phyloP scores from a whole-genome alignment of 2,888 invertebrate genomes.

The Lapara coniferarum region DNA sequence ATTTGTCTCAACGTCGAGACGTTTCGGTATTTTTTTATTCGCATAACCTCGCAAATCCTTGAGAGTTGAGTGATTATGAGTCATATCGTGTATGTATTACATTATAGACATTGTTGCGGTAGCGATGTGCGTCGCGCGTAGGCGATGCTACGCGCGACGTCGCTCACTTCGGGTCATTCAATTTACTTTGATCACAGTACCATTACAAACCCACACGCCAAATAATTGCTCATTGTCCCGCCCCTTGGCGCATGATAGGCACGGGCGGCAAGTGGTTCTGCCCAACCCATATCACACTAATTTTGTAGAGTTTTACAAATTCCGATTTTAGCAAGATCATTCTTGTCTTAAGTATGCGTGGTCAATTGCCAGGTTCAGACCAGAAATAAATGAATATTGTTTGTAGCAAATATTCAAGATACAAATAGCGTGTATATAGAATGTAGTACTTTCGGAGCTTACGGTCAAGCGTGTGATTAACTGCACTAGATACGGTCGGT shows the following conservation, averaged over 20 bases:
- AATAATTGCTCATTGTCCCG: constrained; percentile 55
- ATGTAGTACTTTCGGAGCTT: not conserved
- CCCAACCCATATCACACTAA: constrained; percentile 25
- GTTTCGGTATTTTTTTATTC: constrained; percentile 17
- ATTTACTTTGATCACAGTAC: constrained; percentile 56
- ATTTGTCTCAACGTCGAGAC: constrained; percentile 23
- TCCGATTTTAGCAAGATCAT: not conserved
- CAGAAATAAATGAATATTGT: not conserved
- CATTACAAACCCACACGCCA: constrained; percentile 52
- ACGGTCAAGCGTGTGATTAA: constrained; percentile 5
- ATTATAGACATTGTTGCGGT: constrained; percentile 32
- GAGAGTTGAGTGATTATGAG: constrained; percentile 20
- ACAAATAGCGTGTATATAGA: not conserved
- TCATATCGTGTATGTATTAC: constrained; percentile 8
- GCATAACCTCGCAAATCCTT: constrained; percentile 17
- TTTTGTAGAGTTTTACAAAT: not conserved
- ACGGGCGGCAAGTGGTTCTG: constrained; percentile 16
- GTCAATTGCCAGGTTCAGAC: not conserved
- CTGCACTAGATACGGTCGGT: not conserved
- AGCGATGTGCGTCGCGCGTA: constrained; percentile 36
- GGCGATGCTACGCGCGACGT: constrained; percentile 40
- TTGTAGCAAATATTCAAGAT: not conserved
- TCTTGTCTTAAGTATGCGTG: not conserved
- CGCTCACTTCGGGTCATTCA: constrained; percentile 50
- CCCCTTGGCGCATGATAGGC: constrained; percentile 42